Conservation (phyloP, 2,113 vertebrate genomes). For the Leucosticte australis region DNA sequence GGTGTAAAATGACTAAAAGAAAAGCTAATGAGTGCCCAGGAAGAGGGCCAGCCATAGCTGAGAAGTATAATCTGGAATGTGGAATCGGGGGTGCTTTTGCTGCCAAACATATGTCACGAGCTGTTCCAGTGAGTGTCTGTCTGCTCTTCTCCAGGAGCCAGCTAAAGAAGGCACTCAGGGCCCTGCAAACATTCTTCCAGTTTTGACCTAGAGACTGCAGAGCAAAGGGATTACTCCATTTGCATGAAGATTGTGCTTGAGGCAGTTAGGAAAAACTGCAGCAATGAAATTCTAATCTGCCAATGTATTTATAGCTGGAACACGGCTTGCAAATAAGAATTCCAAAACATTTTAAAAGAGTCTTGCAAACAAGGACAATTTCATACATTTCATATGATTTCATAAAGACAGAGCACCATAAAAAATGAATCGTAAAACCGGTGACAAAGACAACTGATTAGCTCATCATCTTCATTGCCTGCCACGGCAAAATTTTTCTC, state of each 20-base stretch:
- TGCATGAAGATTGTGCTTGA: slow-evolving; percentile 3
- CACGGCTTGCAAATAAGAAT: neutral
- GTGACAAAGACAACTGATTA: slow-evolving; percentile 36
- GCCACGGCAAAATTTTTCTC: neutral
- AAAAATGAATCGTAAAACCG: neutral
- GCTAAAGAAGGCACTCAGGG: neutral
- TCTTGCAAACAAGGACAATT: slow-evolving; percentile 15
- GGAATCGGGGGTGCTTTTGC: neutral
- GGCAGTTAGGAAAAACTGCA: neutral
- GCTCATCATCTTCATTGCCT: slow-evolving; percentile 51
- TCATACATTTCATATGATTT: slow-evolving; percentile 54
- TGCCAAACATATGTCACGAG: slow-evolving; percentile 13
- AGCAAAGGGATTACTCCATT: slow-evolving; percentile 5
- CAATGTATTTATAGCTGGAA: slow-evolving; percentile 1
- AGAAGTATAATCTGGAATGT: neutral
- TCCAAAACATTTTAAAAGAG: neutral
- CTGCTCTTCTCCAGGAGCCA: neutral
- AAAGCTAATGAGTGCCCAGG: slow-evolving; percentile 11
- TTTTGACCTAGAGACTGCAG: neutral
- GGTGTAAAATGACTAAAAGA: slow-evolving; percentile 3
- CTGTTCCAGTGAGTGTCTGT: neutral
- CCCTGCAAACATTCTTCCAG: neutral
- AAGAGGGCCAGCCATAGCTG: neutral
- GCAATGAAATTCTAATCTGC: slow-evolving; percentile 10
- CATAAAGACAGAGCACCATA: slow-evolving; percentile 27